Percentiles rank a stretch among this genome's conserved stretches.
Evolutionary conservation across 2,113 vertebrate species (phyloP).

Genomic region (Otus sunia): DNA sequence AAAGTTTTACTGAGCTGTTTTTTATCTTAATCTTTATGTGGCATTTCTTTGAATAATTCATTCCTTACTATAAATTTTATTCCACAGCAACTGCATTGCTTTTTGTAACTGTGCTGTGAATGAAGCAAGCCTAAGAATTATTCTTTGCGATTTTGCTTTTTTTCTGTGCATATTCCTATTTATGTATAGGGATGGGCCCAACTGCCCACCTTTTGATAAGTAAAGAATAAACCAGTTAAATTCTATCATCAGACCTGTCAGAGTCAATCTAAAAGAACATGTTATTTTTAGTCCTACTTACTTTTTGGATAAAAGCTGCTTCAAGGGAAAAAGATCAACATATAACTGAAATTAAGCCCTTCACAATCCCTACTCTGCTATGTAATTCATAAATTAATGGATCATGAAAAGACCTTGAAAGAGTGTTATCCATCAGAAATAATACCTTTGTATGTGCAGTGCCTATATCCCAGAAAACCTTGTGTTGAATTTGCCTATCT

Average conservation of each 20-base stretch:
- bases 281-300: slow-evolving; percentile 18
- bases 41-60: neutral
- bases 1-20: neutral
- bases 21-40: neutral
- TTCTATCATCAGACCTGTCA: neutral
- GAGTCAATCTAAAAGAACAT: neutral
- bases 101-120: neutral
- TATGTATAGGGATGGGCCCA: neutral
- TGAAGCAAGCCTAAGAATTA: neutral
- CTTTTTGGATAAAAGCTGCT: slow-evolving; percentile 30
- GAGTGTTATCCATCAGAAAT: slow-evolving; percentile 21
- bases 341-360: slow-evolving; percentile 28
- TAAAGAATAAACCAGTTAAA: neutral
- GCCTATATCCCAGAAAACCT: neutral
- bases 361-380: neutral
- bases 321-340: slow-evolving; percentile 7
- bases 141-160: neutral
- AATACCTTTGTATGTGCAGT: neutral
- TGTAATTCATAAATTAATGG: slow-evolving; percentile 55
- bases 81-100: neutral
- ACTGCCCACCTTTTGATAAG: neutral
- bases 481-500: neutral
- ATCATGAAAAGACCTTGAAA: slow-evolving; percentile 44
- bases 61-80: neutral
- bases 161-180: neutral